Base-by-base conservation (phyloP, 2,113 vertebrate species). In the Ancistrus triradiatus region DNA sequence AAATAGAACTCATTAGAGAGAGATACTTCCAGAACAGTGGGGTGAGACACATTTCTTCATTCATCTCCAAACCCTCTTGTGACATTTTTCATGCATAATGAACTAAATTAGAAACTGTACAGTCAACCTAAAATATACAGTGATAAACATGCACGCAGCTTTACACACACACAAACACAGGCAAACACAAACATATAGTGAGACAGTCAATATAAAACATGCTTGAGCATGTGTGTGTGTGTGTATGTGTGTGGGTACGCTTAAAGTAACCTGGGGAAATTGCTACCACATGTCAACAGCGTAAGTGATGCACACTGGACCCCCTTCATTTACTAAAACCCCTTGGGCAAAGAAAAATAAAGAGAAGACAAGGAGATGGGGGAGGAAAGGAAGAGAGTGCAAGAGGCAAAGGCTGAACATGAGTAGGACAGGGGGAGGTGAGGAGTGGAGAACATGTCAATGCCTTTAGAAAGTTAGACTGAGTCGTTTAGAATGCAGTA, bases 251-350 rank as follows among this genome's bases (percentile, higher is more conserved):
- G 33, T 33, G 53, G 46, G 46, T 37, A 50, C 50, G 21, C 43
- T 51, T 65, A 58, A 63, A 18, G 59, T 65, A 66, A 63, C 66
- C 18, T 24, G 51, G 70, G 66, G 65, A 84, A 86, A 87, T 82
- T 84, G 72, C 37, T 86, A 71, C 78, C 85, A 85, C 52, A 82
- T 84, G 81, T 78, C 67, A 72, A 51, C 77, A 79, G 76, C 67
- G 73, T 72, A 81, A 62, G 55, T 52, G 15, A 53, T 60, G 70
- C 72, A 63, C 70, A 77, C 63, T 59, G 61, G 61, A 21, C 77
- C 64, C 70, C 69, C 62, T 79, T 79, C 40, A 68, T 57, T 65
- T 55, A 68, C 43, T 59, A 47, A 37, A 70, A 64, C 67, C 64
- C 74, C 78, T 59, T 59, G 67, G 71, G 82, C 74, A 77, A 81